phyloP scores from a whole-genome alignment of 2,888 invertebrate species.

The Leptopterna dolabrata region DNA sequence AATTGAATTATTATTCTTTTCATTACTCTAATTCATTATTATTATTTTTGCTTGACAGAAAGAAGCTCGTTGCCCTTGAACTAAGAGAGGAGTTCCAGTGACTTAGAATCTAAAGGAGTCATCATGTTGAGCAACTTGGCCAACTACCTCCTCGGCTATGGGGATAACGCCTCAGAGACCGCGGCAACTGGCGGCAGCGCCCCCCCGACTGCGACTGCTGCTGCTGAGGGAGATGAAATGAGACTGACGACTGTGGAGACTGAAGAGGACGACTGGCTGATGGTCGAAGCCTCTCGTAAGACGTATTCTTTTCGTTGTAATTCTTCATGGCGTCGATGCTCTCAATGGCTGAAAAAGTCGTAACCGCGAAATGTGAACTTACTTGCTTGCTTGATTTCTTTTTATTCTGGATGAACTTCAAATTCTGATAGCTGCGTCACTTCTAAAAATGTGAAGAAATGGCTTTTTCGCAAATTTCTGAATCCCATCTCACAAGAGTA shows the following conservation, averaged over 20 bases:
- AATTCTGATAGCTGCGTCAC: no score
- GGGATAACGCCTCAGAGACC: slow-evolving; percentile 58
- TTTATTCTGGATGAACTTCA: no score
- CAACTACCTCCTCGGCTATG: slow-evolving; percentile 70
- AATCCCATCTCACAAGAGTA: no score
- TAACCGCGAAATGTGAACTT: no score
- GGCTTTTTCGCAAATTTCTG: no score
- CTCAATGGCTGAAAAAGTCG: neutral
- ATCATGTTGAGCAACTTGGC: slow-evolving; percentile 74
- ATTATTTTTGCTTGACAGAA: no score
- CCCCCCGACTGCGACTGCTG: neutral
- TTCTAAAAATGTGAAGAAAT: no score
- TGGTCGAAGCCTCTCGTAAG: slow-evolving; percentile 68
- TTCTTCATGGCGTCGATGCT: neutral
- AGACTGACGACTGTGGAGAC: slow-evolving; percentile 67
- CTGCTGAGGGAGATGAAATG: slow-evolving; percentile 58
- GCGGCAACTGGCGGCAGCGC: slow-evolving; percentile 57
- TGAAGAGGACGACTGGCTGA: slow-evolving; percentile 71
- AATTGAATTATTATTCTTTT: no score
- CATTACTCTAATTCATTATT: no score
- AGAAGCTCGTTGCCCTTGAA: neutral
- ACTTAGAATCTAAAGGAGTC: neutral
- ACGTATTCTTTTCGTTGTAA: neutral
- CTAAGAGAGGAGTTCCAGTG: neutral
- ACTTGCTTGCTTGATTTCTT: no score